A percentile compares a stretch with the other conserved stretches of the same genome.
These are phyloP conservation scores for Epizoanthus ramosus DNA, from an alignment of 92 coral and sea anemone species.

Conservation along the genomic window DNA sequence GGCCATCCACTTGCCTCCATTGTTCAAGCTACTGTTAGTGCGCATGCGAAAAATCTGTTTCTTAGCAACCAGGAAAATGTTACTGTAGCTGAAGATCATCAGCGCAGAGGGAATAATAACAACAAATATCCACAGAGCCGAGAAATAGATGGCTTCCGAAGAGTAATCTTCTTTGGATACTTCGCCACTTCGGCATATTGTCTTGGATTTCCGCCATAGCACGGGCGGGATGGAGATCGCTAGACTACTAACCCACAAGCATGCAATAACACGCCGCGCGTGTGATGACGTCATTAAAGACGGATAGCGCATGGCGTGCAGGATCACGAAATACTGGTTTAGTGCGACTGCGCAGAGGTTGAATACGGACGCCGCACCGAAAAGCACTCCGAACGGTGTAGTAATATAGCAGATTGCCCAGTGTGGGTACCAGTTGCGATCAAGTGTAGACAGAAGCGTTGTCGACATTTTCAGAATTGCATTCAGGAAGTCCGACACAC, in stretches of 20 bases:
- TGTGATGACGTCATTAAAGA: constrained; percentile 80
- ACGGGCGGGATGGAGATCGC: constrained; percentile 84
- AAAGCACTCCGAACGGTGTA: constrained; percentile 93
- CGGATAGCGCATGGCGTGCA: constrained; percentile 82
- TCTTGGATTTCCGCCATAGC: constrained; percentile 84
- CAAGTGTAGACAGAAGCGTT: constrained; percentile 73
- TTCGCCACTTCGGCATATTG: constrained; percentile 89
- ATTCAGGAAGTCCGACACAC: constrained; percentile 85
- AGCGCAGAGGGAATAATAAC: constrained; percentile 80
- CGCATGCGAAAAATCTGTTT: constrained; percentile 80
- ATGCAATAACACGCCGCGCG: constrained; percentile 75
- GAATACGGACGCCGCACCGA: constrained; percentile 95
- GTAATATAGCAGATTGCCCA: constrained; percentile 87
- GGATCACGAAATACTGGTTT: constrained; percentile 84
- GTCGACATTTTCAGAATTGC: constrained; percentile 91
- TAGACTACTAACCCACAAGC: constrained; percentile 84
- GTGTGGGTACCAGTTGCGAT: constrained; percentile 91
- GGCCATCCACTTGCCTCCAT: constrained; percentile 44
- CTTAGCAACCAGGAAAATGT: constrained; percentile 79
- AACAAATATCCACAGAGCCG: constrained; percentile 88
- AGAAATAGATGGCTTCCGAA: constrained; percentile 78
- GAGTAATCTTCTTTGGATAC: constrained; percentile 74
- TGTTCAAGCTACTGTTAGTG: constrained; percentile 37
- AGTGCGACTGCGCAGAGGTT: constrained; percentile 94
- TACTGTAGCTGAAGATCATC: constrained; percentile 81